Evolutionary conservation across 2,888 invertebrate genomes (phyloP).

Genomic region (Blastobasis adustella): DNA sequence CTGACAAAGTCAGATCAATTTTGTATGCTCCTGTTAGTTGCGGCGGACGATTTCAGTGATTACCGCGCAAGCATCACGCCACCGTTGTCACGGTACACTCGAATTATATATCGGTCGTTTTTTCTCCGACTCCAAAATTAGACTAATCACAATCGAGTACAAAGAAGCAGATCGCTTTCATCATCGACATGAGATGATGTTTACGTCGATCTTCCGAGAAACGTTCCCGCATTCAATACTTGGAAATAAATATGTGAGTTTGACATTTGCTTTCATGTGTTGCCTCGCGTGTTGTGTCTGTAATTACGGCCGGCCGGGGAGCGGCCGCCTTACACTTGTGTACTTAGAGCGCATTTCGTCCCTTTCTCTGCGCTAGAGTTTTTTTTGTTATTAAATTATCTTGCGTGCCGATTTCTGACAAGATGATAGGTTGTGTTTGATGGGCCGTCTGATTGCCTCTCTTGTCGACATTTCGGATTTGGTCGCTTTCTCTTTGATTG

Average conservation of each 20-base stretch:
- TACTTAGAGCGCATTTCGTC: slow-evolving; percentile 49
- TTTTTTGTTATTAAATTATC: slow-evolving; percentile 73
- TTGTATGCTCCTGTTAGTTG: slow-evolving; percentile 4
- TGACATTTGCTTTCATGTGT: slow-evolving; percentile 74
- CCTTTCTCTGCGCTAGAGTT: slow-evolving; percentile 42
- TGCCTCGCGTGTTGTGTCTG: slow-evolving; percentile 64
- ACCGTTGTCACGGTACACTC: slow-evolving; percentile 57
- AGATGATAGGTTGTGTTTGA: slow-evolving; percentile 72
- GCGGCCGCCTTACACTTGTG: slow-evolving; percentile 34
- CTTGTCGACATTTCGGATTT: slow-evolving; percentile 65
- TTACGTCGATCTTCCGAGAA: slow-evolving; percentile 69
- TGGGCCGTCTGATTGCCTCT: slow-evolving; percentile 71
- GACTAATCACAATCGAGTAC: slow-evolving; percentile 70
- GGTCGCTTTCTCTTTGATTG: slow-evolving; percentile 71
- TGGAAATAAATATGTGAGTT: slow-evolving; percentile 75
- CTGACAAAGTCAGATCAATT: slow-evolving; percentile 10
- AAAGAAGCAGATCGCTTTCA: slow-evolving; percentile 73
- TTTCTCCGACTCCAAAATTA: slow-evolving; percentile 50
- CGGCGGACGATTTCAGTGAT: slow-evolving; percentile 30
- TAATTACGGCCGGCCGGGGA: slow-evolving; percentile 51
- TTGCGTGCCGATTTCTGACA: slow-evolving; percentile 72
- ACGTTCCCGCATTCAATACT: slow-evolving; percentile 68
- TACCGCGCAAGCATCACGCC: slow-evolving; percentile 39
- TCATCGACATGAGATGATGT: slow-evolving; percentile 71
- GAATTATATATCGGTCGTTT: slow-evolving; percentile 51